Percentiles rank a stretch among this genome's conserved stretches.
Conservation (phyloP, 64 coral and sea anemone species). For the Actinia equina region DNA sequence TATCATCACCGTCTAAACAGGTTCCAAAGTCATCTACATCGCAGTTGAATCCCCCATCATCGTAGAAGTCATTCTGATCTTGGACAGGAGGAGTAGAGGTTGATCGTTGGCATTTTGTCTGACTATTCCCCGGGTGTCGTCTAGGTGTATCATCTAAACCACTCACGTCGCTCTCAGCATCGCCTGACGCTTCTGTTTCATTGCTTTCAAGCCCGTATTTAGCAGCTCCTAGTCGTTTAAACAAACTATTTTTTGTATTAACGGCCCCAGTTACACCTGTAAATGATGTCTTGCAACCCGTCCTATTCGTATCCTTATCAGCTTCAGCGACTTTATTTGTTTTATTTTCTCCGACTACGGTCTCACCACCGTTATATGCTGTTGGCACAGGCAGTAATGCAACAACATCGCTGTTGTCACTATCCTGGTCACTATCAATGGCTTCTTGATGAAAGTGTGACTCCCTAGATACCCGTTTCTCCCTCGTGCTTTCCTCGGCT, state of each 20-base stretch:
- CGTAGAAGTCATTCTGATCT: slow-evolving; percentile 29
- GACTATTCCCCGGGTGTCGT: background rate
- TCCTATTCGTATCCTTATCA: background rate
- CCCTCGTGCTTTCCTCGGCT: background rate
- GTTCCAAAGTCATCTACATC: slow-evolving; percentile 39
- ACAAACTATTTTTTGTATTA: slow-evolving; percentile 39
- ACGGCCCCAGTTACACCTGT: background rate
- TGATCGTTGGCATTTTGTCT: background rate
- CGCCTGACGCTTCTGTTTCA: background rate
- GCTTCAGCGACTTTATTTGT: background rate
- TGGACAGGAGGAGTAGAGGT: background rate
- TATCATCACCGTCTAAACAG: slow-evolving; percentile 2
- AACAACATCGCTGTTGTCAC: background rate
- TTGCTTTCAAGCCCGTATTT: slow-evolving; percentile 36
- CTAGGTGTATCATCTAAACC: slow-evolving; percentile 4
- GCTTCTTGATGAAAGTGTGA: background rate
- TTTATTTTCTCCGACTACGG: background rate
- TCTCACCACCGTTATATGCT: background rate
- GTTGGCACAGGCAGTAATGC: background rate
- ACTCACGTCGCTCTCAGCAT: background rate
- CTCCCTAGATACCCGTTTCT: background rate
- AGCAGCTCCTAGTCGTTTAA: slow-evolving; percentile 44
- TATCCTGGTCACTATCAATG: background rate
- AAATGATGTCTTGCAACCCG: background rate
- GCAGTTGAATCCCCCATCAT: slow-evolving; percentile 82